phyloP scores from a whole-genome alignment of 2,797 vertebrate species.

The Staurois parvus region DNA sequence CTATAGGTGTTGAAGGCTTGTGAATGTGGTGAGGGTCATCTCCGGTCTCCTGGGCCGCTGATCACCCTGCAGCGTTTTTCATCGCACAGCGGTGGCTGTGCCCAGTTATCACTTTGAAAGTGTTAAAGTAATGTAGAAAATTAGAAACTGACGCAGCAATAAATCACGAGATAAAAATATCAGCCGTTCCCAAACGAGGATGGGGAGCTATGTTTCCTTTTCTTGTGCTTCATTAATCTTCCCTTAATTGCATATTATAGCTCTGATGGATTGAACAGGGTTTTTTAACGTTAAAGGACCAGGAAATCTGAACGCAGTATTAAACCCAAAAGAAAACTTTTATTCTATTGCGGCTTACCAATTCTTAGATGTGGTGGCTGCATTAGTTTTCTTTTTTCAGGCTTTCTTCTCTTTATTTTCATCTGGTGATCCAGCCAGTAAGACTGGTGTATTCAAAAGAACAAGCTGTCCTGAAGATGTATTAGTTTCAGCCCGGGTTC shows the following conservation, averaged over 20 bases:
- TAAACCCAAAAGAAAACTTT: no score
- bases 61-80: not conserved
- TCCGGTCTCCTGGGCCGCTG: not conserved
- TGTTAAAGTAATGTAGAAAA: slow-evolving; percentile 5
- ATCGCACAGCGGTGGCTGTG: not conserved
- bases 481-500: no score
- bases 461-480: no score
- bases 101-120: not conserved
- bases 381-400: no score
- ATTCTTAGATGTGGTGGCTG: no score
- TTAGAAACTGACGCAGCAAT: not conserved
- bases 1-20: not conserved
- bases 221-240: slow-evolving; percentile 17
- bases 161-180: slow-evolving; percentile 23
- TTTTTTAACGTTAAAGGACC: not conserved
- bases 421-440: no score
- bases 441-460: no score
- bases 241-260: not conserved
- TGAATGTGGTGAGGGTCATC: not conserved
- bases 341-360: no score
- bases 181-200: not conserved
- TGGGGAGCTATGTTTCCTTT: not conserved
- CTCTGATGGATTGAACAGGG: not conserved
- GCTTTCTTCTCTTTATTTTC: no score
- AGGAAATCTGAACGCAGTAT: not conserved